phyloP scores from a whole-genome alignment of 2,888 invertebrate species.

The Doris montereyensis region DNA sequence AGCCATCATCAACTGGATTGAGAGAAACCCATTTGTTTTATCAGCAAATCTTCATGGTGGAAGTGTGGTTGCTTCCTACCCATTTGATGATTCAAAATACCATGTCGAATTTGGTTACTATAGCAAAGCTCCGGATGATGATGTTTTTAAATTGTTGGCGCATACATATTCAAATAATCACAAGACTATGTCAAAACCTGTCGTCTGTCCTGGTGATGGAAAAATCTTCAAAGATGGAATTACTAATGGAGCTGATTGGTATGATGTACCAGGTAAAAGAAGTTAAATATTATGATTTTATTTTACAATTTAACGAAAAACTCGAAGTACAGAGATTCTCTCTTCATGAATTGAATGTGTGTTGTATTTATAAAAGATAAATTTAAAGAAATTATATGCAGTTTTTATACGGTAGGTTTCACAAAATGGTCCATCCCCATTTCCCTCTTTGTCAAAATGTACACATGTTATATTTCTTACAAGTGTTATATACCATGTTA shows the following conservation, averaged over 20 bases:
- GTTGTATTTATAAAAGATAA: neutral
- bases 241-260: constrained; percentile 70
- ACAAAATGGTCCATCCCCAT: too few species aligned
- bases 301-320: too few species aligned
- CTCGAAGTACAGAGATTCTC: too few species aligned
- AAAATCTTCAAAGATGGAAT: constrained; percentile 61
- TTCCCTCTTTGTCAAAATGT: too few species aligned
- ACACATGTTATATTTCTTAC: too few species aligned
- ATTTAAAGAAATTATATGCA: neutral
- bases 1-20: constrained; percentile 94
- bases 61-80: constrained; percentile 95
- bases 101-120: constrained; percentile 50
- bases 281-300: neutral
- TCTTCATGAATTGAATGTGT: neutral
- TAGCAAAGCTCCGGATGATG: constrained; percentile 81
- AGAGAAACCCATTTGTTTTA: constrained; percentile 92
- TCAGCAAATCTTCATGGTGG: constrained; percentile 94
- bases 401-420: too few species aligned
- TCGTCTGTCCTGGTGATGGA: constrained; percentile 77
- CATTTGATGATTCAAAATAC: constrained; percentile 80
- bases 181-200: constrained; percentile 81
- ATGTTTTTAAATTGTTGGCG: constrained; percentile 85
- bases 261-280: constrained; percentile 71
- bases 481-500: too few species aligned
- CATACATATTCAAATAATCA: constrained; percentile 83